Conservation (phyloP, 1,140 invertebrate genomes). For the Wiebesia pumilae region DNA sequence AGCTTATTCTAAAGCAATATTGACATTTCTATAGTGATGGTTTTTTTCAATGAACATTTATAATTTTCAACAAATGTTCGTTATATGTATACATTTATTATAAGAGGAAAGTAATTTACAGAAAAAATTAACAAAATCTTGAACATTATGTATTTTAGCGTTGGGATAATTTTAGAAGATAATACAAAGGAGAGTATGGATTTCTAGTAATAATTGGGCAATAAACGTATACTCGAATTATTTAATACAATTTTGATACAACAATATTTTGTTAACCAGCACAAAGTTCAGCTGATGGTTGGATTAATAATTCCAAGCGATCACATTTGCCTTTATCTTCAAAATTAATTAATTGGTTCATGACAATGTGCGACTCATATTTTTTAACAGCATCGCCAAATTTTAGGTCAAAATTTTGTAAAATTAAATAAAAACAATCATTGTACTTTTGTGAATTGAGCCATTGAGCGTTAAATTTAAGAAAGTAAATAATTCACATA, state of each 20-base stretch:
- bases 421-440: neutral
- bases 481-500: neutral
- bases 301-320: constrained; percentile 9
- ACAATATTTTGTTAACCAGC: constrained; percentile 7
- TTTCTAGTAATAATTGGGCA: neutral
- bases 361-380: neutral
- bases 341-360: neutral
- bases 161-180: neutral
- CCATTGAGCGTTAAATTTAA: neutral
- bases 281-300: neutral
- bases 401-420: neutral
- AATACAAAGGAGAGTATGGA: neutral
- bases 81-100: too few species aligned
- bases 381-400: neutral
- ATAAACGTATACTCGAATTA: neutral
- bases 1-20: neutral
- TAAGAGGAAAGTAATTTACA: too few species aligned
- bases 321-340: neutral
- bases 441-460: neutral
- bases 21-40: neutral
- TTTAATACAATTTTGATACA: neutral
- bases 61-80: too few species aligned
- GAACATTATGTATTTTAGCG: neutral
- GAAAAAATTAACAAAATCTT: too few species aligned
- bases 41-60: neutral